Evolutionary conservation across 37 sponge, comb jelly and placozoan genomes (phyloP).

Genomic region (Halisarca cf. caerulea): DNA sequence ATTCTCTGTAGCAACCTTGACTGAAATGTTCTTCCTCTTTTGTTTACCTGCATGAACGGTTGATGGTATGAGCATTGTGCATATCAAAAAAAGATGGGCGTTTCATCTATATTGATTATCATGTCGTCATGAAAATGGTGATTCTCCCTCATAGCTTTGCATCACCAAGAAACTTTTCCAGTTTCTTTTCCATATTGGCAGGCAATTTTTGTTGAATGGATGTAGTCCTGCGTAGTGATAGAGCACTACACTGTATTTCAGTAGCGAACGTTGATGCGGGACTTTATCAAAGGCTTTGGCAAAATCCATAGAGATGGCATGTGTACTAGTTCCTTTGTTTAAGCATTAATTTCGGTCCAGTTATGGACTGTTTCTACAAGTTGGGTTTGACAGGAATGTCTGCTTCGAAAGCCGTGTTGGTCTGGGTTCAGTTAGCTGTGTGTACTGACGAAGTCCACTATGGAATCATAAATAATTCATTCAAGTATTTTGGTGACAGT

Average conservation of each 20-base stretch:
- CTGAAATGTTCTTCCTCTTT: no score
- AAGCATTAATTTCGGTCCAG: conserved; percentile 36
- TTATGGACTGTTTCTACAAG: conserved; percentile 45
- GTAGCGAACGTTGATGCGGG: no score
- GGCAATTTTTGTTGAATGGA: conserved; percentile 34
- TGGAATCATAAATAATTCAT: not conserved
- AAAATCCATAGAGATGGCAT: conserved; percentile 39
- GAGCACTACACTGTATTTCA: conserved; percentile 14
- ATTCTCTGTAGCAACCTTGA: no score
- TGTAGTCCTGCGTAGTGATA: conserved; percentile 4
- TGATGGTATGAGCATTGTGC: conserved; percentile 5
- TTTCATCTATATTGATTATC: conserved; percentile 17
- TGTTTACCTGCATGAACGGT: no score
- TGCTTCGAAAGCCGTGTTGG: conserved; percentile 44
- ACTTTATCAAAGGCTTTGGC: conserved; percentile 53
- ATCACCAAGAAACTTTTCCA: conserved; percentile 13
- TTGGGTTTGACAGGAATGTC: conserved; percentile 31
- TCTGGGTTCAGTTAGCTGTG: conserved; percentile 13
- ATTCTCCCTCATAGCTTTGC: not conserved
- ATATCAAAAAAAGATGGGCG: no score
- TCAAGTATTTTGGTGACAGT: not conserved
- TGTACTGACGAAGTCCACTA: not conserved
- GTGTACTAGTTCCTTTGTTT: conserved; percentile 1
- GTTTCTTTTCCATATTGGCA: conserved; percentile 17
- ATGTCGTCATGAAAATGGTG: not conserved